Evolutionary conservation across 1,140 invertebrate species (phyloP).

Genomic region (Ostrea denselamellosa): DNA sequence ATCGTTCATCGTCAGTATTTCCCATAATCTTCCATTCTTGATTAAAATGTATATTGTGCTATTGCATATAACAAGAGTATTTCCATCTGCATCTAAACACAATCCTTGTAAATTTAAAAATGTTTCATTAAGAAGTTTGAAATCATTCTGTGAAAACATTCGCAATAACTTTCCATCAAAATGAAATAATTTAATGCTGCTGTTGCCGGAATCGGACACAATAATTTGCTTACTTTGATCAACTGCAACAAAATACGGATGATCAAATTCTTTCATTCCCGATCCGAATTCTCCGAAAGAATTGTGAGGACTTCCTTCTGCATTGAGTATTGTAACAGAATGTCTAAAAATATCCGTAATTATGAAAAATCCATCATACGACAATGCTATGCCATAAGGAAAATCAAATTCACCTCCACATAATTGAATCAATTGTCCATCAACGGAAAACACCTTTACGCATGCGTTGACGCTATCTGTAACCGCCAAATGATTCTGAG

Average conservation of each 20-base stretch:
- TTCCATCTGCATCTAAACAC: slow-evolving; percentile 72
- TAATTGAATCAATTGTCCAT: slow-evolving; percentile 59
- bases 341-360: slow-evolving; percentile 75
- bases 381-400: slow-evolving; percentile 71
- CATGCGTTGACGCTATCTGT: slow-evolving; percentile 75
- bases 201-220: slow-evolving; percentile 75
- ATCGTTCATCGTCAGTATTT: slow-evolving; percentile 71
- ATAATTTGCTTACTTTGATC: slow-evolving; percentile 74
- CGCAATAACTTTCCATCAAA: slow-evolving; percentile 72
- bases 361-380: slow-evolving; percentile 65
- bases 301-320: slow-evolving; percentile 64
- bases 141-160: slow-evolving; percentile 67
- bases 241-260: slow-evolving; percentile 74
- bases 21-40: slow-evolving; percentile 75
- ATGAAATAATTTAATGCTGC: slow-evolving; percentile 74
- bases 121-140: slow-evolving; percentile 64
- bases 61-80: slow-evolving; percentile 75
- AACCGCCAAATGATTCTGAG: slow-evolving; percentile 71
- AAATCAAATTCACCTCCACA: slow-evolving; percentile 66
- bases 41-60: slow-evolving; percentile 71
- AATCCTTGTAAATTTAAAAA: slow-evolving; percentile 71
- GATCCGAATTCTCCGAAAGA: slow-evolving; percentile 73
- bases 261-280: slow-evolving; percentile 69
- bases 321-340: slow-evolving; percentile 65
- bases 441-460: slow-evolving; percentile 70